phyloP scores from a whole-genome alignment of 2,113 vertebrate genomes.

The Leucosticte australis region DNA sequence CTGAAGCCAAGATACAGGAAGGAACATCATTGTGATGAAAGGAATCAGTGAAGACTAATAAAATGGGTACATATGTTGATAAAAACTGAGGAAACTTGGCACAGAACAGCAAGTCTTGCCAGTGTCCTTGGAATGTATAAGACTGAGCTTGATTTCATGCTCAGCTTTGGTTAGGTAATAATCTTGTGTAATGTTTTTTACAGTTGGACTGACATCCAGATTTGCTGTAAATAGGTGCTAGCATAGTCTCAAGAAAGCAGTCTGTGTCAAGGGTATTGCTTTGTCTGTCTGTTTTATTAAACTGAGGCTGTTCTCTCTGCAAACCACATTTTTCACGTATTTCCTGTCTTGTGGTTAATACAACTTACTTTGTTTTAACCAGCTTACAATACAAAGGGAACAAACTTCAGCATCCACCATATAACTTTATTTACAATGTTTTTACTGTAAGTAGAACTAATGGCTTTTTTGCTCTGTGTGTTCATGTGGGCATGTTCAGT shows the following conservation, averaged over 20 bases:
- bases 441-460: slow-evolving; percentile 40
- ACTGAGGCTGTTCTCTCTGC: neutral
- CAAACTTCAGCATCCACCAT: slow-evolving; percentile 15
- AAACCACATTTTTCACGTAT: neutral
- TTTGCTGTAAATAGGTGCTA: neutral
- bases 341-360: neutral
- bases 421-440: slow-evolving; percentile 34
- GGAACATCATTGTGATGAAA: neutral
- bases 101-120: neutral
- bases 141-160: neutral
- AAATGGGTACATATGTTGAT: neutral
- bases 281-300: neutral
- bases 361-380: slow-evolving; percentile 44
- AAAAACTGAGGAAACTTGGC: neutral
- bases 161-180: neutral
- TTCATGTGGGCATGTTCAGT: neutral
- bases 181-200: neutral
- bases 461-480: neutral
- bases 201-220: neutral
- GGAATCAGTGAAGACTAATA: neutral
- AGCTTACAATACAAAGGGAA: slow-evolving; percentile 36
- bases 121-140: neutral
- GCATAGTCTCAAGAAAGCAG: neutral
- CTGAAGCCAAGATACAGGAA: neutral
- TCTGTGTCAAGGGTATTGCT: neutral